Base-by-base conservation (phyloP, 2,888 invertebrate genomes). In the Dorcus parallelipipedus region DNA sequence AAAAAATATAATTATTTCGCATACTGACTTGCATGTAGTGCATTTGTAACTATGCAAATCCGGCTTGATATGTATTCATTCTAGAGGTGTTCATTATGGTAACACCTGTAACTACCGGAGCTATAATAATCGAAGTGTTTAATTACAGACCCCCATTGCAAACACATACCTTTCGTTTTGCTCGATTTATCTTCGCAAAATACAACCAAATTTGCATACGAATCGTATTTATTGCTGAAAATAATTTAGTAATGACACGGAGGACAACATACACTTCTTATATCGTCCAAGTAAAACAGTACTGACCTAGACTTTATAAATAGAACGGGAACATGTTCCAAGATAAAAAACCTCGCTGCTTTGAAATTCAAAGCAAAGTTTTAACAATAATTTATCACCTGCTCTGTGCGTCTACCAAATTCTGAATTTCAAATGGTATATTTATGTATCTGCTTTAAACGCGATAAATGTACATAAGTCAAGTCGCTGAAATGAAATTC, bases 231-330 rank as follows among this genome's bases (percentile, higher is more conserved):
- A 33, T 33, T 33, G 26, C 3, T 33, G 26, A 33, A 33, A 33
- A 33, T 33, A 33, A 7, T 33, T 33, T 6, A 33, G 26, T 33
- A 33, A 33, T 33, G 26, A 33, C 26, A 33, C 26, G 26, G 26
- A 33, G 26, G 26, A 33, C 26, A 33, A 33, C 26, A 33, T 33
- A 33, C 3, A 33, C 26, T 33, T 33, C 26, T 33, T 7, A 33
- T 6, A 33, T 33, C 26, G 26, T 33, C 26, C 26, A 33, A 33
- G 26, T 33, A 33, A 33, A 33, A 42, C 43, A 60, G 54, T 52
- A 60, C 60, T 60, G 60, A 60, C 60, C 60, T 60, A 60, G 54
- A 60, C 60, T 54, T 60, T 54, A 52, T 52, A 58, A 60, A 60
- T 60, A 60, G 60, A 54, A 52, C 38, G 49, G 39, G 40, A 49